Conservation (phyloP, 1,140 invertebrate genomes). For the Cryptotermes secundus region DNA sequence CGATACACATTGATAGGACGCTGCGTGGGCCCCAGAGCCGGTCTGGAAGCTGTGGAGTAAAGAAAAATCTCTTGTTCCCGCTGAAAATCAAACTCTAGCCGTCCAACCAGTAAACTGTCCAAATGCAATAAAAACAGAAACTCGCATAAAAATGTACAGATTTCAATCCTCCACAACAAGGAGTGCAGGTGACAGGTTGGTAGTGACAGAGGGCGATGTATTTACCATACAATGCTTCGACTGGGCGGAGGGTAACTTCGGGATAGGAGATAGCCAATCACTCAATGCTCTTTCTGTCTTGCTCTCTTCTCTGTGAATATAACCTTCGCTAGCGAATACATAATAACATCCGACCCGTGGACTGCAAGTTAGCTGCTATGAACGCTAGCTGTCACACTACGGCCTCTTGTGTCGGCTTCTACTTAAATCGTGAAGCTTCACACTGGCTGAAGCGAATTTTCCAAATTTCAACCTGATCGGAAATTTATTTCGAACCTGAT, state of each 20-base stretch:
- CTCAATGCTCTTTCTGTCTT: background rate
- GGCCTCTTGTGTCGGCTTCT: background rate
- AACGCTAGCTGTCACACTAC: background rate
- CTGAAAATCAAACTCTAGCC: no score
- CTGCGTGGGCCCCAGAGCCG: no score
- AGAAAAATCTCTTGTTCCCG: no score
- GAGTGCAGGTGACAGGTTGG: background rate
- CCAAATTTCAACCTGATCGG: no score
- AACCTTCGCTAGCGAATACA: background rate
- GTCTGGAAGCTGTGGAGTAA: no score
- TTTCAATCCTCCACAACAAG: background rate
- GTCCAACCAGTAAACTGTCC: no score
- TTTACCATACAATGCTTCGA: background rate
- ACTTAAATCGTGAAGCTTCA: background rate
- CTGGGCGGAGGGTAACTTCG: background rate
- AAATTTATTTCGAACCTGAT: no score
- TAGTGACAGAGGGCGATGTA: background rate
- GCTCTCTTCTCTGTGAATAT: background rate
- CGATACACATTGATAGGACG: no score
- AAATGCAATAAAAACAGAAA: background rate
- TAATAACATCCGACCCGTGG: background rate
- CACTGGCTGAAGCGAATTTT: no score
- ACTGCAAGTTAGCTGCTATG: background rate
- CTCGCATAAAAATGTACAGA: background rate
- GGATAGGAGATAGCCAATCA: background rate